phyloP scores from a whole-genome alignment of 2,797 vertebrate species.

The Gymnothorax javanicus region DNA sequence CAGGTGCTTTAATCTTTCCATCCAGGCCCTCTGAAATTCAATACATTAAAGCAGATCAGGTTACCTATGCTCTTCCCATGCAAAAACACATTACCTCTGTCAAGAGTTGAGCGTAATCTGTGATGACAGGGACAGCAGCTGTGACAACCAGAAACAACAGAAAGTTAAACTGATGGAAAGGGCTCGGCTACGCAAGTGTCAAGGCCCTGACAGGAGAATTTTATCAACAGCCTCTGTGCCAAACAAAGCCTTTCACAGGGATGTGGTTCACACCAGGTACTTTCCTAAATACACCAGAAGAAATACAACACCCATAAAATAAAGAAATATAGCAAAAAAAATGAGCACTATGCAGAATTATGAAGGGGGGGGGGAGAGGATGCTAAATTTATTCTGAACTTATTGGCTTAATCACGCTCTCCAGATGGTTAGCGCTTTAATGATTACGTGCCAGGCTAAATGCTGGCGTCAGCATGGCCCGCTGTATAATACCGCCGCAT shows the following conservation, averaged over 20 bases:
- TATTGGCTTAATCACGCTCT: conserved; percentile 64
- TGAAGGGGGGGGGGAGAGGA: conserved; percentile 39
- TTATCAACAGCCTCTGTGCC: background rate
- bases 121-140: background rate
- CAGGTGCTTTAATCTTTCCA: conserved; percentile 83
- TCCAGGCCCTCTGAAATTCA: conserved; percentile 83
- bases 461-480: conserved; percentile 83
- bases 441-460: conserved; percentile 81
- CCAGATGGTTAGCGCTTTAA: conserved; percentile 83
- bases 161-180: background rate
- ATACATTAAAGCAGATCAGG: conserved; percentile 44
- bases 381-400: background rate
- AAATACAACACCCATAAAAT: background rate
- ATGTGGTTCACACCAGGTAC: conserved; percentile 18
- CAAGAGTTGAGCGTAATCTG: background rate
- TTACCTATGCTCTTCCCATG: conserved; percentile 53
- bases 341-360: conserved; percentile 14
- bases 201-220: background rate
- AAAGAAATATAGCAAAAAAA: background rate
- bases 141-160: background rate
- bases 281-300: background rate
- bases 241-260: background rate
- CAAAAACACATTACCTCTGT: background rate
- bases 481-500: conserved; percentile 96
- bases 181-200: background rate